These are phyloP conservation scores for Bettongia penicillata DNA, from an alignment of 2,113 vertebrate species.

Conservation along the genomic window DNA sequence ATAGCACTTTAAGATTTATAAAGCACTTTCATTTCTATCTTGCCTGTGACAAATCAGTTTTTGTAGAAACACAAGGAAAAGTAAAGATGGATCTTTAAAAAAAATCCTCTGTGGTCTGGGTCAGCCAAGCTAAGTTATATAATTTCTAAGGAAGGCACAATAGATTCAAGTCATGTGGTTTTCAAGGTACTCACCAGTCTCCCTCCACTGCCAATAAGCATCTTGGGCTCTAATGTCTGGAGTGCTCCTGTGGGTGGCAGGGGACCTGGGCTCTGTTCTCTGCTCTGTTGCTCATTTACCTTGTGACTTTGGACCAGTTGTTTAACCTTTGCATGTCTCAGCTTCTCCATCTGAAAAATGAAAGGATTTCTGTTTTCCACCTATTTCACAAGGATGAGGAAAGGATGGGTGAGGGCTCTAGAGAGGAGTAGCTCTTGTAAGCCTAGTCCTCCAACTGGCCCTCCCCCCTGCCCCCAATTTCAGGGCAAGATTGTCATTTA, in stretches of 20 bases:
- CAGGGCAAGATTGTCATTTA: neutral
- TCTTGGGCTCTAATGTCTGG: neutral
- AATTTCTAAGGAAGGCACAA: neutral
- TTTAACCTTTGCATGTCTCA: neutral
- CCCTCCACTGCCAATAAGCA: neutral
- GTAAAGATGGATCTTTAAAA: neutral
- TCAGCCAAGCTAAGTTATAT: fast-evolving
- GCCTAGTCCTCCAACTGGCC: neutral
- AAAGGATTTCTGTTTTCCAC: neutral
- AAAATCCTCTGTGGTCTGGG: neutral
- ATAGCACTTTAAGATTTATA: neutral
- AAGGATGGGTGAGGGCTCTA: neutral
- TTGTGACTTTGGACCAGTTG: constrained; percentile 5
- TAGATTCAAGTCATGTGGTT: fast-evolving
- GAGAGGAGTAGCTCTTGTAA: neutral
- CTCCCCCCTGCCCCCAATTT: neutral
- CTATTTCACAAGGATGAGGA: neutral
- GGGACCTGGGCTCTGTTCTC: neutral
- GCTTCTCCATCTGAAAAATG: neutral
- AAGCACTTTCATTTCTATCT: neutral
- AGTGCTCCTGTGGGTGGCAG: neutral
- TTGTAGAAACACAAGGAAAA: neutral
- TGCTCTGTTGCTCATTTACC: neutral
- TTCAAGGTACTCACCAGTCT: neutral
- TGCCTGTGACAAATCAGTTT: neutral